Conservation (phyloP, 2,797 vertebrate species). For the Girardinus metallicus region DNA sequence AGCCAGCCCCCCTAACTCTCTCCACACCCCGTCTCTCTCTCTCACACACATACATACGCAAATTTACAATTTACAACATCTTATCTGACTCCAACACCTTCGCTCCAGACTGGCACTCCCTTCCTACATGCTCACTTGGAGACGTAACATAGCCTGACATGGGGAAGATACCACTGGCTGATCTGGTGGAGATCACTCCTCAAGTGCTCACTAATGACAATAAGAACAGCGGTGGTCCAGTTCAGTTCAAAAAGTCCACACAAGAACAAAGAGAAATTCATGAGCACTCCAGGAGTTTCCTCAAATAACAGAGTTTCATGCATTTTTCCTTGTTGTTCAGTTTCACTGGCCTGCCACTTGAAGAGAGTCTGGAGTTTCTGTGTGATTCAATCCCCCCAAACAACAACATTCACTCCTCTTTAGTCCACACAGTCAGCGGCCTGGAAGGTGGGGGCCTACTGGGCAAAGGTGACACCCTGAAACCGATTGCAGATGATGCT, state of each 20-base stretch:
- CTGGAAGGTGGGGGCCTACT: background rate
- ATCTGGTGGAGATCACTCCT: constrained; percentile 49
- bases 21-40: background rate
- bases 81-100: constrained; percentile 78
- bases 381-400: constrained; percentile 11
- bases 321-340: constrained; percentile 47
- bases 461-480: constrained; percentile 40
- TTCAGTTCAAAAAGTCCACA: constrained; percentile 30
- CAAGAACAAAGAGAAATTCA: constrained; percentile 30
- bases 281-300: constrained; percentile 41
- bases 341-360: constrained; percentile 33
- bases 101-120: constrained; percentile 49
- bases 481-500: constrained; percentile 25
- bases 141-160: constrained; percentile 32
- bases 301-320: constrained; percentile 4
- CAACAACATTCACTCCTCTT: constrained; percentile 29
- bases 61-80: constrained; percentile 56
- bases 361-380: constrained; percentile 24
- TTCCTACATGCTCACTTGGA: constrained; percentile 24
- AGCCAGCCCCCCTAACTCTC: constrained; percentile 6
- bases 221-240: constrained; percentile 37
- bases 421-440: constrained; percentile 43
- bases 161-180: constrained; percentile 33
- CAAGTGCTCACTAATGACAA: constrained; percentile 75
- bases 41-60: background rate